phyloP scores from a whole-genome alignment of 2,888 invertebrate species.

The Chymomyza caudatula region DNA sequence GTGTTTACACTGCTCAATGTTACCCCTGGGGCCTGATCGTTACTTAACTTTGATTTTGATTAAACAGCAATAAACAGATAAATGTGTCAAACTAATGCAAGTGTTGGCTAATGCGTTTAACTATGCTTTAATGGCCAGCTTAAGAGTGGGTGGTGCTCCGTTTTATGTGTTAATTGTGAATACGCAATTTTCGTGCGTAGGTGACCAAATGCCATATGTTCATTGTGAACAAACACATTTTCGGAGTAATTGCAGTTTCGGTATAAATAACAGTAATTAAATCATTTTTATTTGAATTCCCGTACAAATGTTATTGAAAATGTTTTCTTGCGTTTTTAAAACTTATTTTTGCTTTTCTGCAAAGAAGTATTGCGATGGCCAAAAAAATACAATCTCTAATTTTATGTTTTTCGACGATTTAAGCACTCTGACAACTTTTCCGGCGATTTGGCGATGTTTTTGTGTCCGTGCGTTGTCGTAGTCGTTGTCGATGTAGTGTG shows the following conservation, averaged over 20 bases:
- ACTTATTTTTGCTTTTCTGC: background rate
- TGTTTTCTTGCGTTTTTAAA: background rate
- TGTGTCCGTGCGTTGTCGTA: too few relatives aligned
- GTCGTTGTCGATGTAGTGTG: too few relatives aligned
- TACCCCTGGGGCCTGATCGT: conserved; percentile 55
- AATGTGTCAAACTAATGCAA: background rate
- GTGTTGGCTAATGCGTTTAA: background rate
- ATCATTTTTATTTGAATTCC: background rate
- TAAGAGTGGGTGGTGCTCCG: background rate
- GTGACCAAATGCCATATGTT: background rate
- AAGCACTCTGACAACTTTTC: too few relatives aligned
- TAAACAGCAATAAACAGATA: conserved; percentile 46
- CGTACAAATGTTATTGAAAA: background rate
- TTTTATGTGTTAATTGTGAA: background rate
- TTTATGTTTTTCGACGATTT: too few relatives aligned
- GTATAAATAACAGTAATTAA: background rate
- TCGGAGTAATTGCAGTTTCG: background rate
- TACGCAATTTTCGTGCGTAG: too few relatives aligned
- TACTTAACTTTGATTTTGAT: conserved; percentile 58
- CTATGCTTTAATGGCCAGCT: background rate
- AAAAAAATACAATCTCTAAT: too few relatives aligned
- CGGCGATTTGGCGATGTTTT: too few relatives aligned
- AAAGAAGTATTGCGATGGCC: too few relatives aligned
- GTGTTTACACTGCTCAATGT: conserved; percentile 53
- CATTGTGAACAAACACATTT: background rate